Percentiles rank a stretch among this genome's conserved stretches.
phyloP scores from a whole-genome alignment of 2,888 invertebrate genomes.

The Podabrus alpinus region DNA sequence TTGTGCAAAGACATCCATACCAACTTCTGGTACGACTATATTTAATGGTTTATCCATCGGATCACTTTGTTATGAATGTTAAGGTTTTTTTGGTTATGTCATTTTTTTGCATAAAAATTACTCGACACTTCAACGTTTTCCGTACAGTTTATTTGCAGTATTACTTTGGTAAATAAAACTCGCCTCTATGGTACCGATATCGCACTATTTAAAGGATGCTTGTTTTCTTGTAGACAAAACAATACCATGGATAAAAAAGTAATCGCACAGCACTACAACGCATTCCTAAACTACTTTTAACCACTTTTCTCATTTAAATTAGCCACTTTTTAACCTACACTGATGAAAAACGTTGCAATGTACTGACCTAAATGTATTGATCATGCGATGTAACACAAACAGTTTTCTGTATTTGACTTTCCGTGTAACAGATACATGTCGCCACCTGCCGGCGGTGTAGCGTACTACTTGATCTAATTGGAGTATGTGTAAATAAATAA shows the following conservation, averaged over 20 bases:
- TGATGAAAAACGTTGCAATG: slow-evolving; percentile 29
- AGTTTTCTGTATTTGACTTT: slow-evolving; percentile 17
- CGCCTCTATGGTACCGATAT: neutral
- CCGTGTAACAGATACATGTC: neutral
- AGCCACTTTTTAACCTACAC: neutral
- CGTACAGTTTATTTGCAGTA: neutral
- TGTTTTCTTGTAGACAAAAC: neutral
- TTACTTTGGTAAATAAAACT: neutral
- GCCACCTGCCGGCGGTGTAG: slow-evolving; percentile 7
- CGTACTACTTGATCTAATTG: neutral
- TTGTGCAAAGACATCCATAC: slow-evolving; percentile 41
- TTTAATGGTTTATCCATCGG: slow-evolving; percentile 36
- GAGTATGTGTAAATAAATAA: neutral
- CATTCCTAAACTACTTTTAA: neutral
- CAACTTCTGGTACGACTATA: slow-evolving; percentile 23
- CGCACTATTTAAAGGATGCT: neutral
- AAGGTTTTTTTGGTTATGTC: slow-evolving; percentile 21
- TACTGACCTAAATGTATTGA: slow-evolving; percentile 45
- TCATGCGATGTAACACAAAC: slow-evolving; percentile 29
- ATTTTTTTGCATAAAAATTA: slow-evolving; percentile 2
- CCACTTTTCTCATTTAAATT: neutral
- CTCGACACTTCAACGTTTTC: neutral
- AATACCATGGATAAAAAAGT: neutral
- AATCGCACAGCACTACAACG: neutral
- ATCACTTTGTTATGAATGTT: slow-evolving; percentile 19